phyloP scores from a whole-genome alignment of 2,113 vertebrate species.

The Eupsittula cactorum region DNA sequence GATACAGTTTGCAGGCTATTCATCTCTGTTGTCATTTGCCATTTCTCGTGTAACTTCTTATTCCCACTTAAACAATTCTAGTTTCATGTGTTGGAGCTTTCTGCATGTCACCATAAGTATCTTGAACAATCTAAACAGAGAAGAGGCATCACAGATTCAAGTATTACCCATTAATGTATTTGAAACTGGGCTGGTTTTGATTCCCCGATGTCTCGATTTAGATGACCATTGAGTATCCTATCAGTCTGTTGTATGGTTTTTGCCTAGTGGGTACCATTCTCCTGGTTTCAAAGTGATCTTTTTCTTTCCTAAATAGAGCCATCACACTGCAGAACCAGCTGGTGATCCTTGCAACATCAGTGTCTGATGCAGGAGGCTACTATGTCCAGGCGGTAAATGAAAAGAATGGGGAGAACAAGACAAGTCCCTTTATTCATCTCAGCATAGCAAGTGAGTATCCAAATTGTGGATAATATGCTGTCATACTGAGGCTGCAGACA shows the following conservation, averaged over 20 bases:
- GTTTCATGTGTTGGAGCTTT: neutral
- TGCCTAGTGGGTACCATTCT: neutral
- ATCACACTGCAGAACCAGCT: conserved; percentile 89
- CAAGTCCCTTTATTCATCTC: conserved; percentile 81
- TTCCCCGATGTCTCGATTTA: fast-evolving
- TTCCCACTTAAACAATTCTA: neutral
- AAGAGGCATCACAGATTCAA: neutral
- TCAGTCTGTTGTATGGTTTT: neutral
- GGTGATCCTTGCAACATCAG: conserved; percentile 82
- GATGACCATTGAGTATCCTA: neutral
- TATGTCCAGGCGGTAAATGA: conserved; percentile 89
- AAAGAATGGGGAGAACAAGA: conserved; percentile 88
- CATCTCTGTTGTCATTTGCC: neutral
- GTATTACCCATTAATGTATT: neutral
- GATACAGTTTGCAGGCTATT: neutral
- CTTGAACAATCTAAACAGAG: neutral
- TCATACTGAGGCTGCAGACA: neutral
- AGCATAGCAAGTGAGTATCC: conserved; percentile 79
- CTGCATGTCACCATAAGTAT: neutral
- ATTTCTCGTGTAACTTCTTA: neutral
- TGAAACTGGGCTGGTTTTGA: neutral
- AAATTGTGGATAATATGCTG: neutral
- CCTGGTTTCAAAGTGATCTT: neutral
- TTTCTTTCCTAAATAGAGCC: conserved; percentile 75
- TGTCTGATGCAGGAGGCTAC: conserved; percentile 81